Evolutionary conservation across 2,113 vertebrate genomes (phyloP).

Genomic region (Rostratula benghalensis): DNA sequence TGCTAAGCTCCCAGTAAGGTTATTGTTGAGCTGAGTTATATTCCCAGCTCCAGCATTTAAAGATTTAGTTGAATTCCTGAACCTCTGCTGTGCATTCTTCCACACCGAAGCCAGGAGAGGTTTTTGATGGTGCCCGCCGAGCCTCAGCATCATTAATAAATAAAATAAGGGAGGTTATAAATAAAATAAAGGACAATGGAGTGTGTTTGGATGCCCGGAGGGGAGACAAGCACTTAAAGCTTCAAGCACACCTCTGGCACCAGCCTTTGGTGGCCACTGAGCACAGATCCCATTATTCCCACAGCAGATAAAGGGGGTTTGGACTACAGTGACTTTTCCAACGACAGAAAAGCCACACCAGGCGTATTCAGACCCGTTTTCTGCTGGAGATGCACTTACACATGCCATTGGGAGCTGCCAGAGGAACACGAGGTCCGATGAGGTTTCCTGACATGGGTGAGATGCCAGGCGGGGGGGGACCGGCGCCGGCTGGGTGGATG

Average conservation of each 20-base stretch:
- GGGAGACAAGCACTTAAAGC: constrained; percentile 5
- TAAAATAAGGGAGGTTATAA: constrained; percentile 1
- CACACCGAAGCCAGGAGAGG: background rate
- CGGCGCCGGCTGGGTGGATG: constrained; percentile 72
- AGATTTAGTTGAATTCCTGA: background rate
- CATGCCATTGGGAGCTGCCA: constrained; percentile 91
- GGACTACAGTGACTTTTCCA: fast-evolving
- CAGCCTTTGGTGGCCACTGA: fast-evolving
- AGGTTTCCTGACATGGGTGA: constrained; percentile 74
- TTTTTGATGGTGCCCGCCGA: background rate
- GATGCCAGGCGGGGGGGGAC: constrained; percentile 60
- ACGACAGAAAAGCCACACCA: fast-evolving
- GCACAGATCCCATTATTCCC: background rate
- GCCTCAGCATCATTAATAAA: background rate
- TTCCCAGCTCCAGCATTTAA: background rate
- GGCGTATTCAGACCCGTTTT: fast-evolving
- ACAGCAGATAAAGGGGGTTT: fast-evolving
- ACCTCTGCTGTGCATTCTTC: background rate
- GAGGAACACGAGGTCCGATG: constrained; percentile 85
- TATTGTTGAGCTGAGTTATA: background rate
- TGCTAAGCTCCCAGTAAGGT: background rate
- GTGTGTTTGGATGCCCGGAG: background rate
- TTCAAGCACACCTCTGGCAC: background rate
- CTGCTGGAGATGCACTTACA: constrained; percentile 80
- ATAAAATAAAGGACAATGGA: constrained; percentile 10